Evolutionary conservation across 2,888 invertebrate genomes (phyloP).

Genomic region (Altica lythri): DNA sequence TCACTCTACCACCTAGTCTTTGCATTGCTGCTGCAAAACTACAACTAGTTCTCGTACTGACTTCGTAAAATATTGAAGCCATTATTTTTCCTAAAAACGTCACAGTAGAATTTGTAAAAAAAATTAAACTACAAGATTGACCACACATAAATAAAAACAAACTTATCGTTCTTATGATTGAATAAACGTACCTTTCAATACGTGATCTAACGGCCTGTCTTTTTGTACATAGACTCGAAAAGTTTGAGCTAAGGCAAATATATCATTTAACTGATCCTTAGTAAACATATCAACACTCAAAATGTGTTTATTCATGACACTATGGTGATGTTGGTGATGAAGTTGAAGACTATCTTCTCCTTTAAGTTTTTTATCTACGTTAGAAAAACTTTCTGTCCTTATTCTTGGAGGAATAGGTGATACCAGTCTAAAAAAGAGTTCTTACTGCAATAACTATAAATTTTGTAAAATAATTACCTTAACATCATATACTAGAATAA

Average conservation of each 20-base stretch:
- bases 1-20: slow-evolving; percentile 90
- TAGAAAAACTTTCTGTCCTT: slow-evolving; percentile 47
- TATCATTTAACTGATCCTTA: slow-evolving; percentile 87
- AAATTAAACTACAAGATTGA: too few species aligned
- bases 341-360: slow-evolving; percentile 31
- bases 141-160: too few species aligned
- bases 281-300: slow-evolving; percentile 84
- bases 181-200: slow-evolving; percentile 60
- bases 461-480: background rate
- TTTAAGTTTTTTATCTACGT: slow-evolving; percentile 43
- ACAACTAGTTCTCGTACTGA: slow-evolving; percentile 93
- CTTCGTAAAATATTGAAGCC: slow-evolving; percentile 97
- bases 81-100: slow-evolving; percentile 78
- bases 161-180: too few species aligned
- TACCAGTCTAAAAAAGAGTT: slow-evolving; percentile 25
- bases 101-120: background rate
- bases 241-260: slow-evolving; percentile 92
- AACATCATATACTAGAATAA: too few species aligned
- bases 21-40: slow-evolving; percentile 98
- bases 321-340: slow-evolving; percentile 52
- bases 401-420: slow-evolving; percentile 47
- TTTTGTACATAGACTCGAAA: slow-evolving; percentile 82
- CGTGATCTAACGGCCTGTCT: slow-evolving; percentile 81
- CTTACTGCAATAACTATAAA: background rate
- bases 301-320: slow-evolving; percentile 76